Conservation (phyloP, 2,888 invertebrate species). For the Aleiodes leptofemur region DNA sequence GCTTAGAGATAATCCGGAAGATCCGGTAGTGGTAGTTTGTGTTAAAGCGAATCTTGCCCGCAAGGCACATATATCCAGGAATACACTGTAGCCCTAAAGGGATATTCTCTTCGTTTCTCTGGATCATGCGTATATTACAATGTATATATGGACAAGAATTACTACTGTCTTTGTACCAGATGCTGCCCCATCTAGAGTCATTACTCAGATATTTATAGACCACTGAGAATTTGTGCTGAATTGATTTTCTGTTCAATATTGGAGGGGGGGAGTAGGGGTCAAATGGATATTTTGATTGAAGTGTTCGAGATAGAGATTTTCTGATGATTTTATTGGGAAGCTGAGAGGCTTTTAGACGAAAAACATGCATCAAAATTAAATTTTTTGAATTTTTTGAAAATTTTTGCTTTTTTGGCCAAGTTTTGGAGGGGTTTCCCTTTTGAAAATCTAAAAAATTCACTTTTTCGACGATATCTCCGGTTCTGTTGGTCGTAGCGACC, state of each 20-base stretch:
- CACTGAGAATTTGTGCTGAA: conserved; percentile 37
- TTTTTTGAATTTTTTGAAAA: not conserved
- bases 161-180: conserved; percentile 63
- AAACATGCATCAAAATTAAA: no score
- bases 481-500: no score
- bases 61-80: conserved; percentile 33
- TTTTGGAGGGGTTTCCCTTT: no score
- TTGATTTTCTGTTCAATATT: not conserved
- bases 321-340: no score
- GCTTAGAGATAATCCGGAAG: conserved; percentile 64
- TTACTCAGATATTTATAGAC: conserved; percentile 63
- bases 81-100: conserved; percentile 39
- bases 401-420: no score
- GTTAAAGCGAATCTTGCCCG: conserved; percentile 42
- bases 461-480: no score
- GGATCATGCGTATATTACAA: conserved; percentile 49
- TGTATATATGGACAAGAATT: conserved; percentile 58
- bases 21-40: conserved; percentile 48
- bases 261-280: no score
- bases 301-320: no score
- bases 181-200: conserved; percentile 56
- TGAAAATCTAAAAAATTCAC: no score
- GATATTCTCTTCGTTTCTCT: conserved; percentile 44
- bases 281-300: no score
- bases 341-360: no score